These are phyloP conservation scores for Notechis scutatus DNA, from an alignment of 2,113 vertebrate species.

Conservation along the genomic window DNA sequence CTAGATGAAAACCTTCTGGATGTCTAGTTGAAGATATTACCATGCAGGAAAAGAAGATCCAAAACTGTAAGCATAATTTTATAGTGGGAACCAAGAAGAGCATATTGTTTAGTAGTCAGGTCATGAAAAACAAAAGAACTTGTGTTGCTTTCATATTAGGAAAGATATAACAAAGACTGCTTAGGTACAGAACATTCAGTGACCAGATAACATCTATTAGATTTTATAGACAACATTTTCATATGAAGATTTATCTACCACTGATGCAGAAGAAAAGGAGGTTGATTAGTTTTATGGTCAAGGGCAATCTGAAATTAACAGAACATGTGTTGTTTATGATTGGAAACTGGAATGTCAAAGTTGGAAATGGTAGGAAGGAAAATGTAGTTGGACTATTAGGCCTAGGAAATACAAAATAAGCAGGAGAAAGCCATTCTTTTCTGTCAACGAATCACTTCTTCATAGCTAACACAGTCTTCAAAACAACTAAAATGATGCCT, in stretches of 20 bases:
- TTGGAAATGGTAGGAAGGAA: not conserved
- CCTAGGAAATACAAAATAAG: not conserved
- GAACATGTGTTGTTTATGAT: not conserved
- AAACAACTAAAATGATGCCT: not conserved
- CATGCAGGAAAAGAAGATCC: not conserved
- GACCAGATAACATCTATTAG: not conserved
- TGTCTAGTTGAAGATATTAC: not conserved
- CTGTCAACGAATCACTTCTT: not conserved
- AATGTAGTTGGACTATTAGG: not conserved
- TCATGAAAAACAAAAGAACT: not conserved
- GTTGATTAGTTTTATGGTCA: not conserved
- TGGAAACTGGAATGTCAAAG: not conserved
- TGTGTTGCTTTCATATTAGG: not conserved
- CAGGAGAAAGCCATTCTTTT: not conserved
- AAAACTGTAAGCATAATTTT: not conserved
- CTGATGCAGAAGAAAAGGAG: not conserved
- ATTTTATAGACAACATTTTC: not conserved
- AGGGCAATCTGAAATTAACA: not conserved
- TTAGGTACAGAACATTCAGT: not conserved
- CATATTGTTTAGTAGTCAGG: not conserved
- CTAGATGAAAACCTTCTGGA: not conserved
- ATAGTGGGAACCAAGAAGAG: not conserved
- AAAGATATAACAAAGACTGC: not conserved
- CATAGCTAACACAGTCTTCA: not conserved
- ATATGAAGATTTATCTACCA: not conserved